Base-by-base conservation (phyloP, 2,797 vertebrate genomes). In the Novumbra hubbsi region DNA sequence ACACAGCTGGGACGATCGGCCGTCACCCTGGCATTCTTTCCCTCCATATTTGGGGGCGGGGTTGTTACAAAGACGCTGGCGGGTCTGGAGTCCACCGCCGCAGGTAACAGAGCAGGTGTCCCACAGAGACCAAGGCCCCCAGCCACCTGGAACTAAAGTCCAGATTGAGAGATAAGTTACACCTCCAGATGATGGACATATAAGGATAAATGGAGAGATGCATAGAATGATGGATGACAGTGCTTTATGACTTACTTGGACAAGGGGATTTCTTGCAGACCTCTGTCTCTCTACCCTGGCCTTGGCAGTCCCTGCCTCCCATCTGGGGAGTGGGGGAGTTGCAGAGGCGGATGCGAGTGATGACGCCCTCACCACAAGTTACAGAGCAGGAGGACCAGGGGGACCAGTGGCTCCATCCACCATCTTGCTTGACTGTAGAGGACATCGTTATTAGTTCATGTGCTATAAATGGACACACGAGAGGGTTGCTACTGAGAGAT, bases 361-460 rank as follows among this genome's bases (percentile, higher is more conserved):
- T 96, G 81, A 95, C 92, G 0, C 98, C 98, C 5, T 88, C 91
- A 2, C 97, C 98, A 60, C 98, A 99, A 21, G 96, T 98, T 80
- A 98, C 97, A 5, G 98, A 98, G 85, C 98, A 99, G 0, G 97
- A 98, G 0, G 98, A 99, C 98, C 98, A 99, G 0, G 98, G 98
- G 0, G 98, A 99, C 98, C 98, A 99, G 81, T 99, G 96, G 89
- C 98, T 99, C 98, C 98, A 99, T 69, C 95, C 95, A 19, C 98
- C 98, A 81, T 99, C 95, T 89, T 99, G 98, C 87, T 96, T 98
- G 91, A 99, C 98, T 99, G 77, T 80, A 84, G 11, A n/a, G 19
- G 30, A 38, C 34, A 48, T 27, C n/a, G 41, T 32, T 11, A 55
- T 60, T 50, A 62, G 52, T 70, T 32, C 1, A 52, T 19, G 48